Conservation (phyloP, 2,888 invertebrate genomes). For the Ptychoptera contaminata region DNA sequence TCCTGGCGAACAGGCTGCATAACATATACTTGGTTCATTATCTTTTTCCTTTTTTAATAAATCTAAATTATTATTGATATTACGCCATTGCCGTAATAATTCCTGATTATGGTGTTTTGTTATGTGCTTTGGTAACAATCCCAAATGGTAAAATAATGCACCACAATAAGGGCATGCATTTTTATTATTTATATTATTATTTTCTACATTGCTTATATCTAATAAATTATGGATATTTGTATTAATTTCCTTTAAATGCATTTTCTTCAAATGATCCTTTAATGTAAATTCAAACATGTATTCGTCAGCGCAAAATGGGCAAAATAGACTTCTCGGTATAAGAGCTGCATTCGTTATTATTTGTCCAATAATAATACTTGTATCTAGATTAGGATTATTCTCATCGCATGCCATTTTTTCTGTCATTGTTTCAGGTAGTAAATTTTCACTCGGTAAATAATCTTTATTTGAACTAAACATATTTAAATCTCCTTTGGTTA, state of each 20-base stretch:
- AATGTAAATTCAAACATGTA: conserved; percentile 14
- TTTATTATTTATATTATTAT: neutral
- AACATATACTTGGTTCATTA: conserved; percentile 9
- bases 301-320: conserved; percentile 13
- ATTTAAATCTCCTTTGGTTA: no score
- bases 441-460: no score
- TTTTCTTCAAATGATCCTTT: conserved; percentile 12
- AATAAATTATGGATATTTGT: neutral
- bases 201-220: neutral
- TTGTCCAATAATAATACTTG: conserved; percentile 6
- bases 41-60: conserved; percentile 4
- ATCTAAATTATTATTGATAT: conserved; percentile 6
- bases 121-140: conserved; percentile 12
- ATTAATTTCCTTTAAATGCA: conserved; percentile 8
- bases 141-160: conserved; percentile 10
- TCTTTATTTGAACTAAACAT: no score
- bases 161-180: conserved; percentile 11
- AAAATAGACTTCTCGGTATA: conserved; percentile 10
- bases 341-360: conserved; percentile 10
- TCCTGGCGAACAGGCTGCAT: conserved; percentile 11
- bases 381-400: conserved; percentile 1
- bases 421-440: neutral
- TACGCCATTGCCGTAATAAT: conserved; percentile 10
- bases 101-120: conserved; percentile 10
- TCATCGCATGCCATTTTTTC: neutral